Evolutionary conservation across 2,888 invertebrate genomes (phyloP).

Genomic region (Patella pellucida): DNA sequence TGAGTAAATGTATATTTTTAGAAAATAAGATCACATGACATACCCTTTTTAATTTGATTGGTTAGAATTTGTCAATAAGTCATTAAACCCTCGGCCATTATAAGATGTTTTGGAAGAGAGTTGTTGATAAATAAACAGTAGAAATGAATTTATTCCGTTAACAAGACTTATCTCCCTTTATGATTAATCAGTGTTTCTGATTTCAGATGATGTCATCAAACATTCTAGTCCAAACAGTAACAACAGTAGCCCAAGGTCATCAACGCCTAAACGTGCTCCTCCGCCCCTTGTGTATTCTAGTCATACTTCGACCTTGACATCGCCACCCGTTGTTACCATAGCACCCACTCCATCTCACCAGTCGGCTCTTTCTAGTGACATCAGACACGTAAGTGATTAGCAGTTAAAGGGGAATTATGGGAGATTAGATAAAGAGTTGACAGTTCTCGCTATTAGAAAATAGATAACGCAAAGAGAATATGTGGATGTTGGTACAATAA

Average conservation of each 20-base stretch:
- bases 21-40: no score
- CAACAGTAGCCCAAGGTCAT: slow-evolving; percentile 57
- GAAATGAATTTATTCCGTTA: neutral
- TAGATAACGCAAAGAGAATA: no score
- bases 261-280: slow-evolving; percentile 62
- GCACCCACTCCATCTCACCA: slow-evolving; percentile 68
- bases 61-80: no score
- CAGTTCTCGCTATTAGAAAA: no score
- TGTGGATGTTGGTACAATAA: no score
- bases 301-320: slow-evolving; percentile 50
- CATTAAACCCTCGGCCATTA: no score
- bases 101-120: no score
- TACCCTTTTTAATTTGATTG: no score
- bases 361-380: neutral
- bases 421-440: no score
- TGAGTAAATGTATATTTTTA: no score
- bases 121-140: no score
- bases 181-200: neutral
- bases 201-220: slow-evolving; percentile 28
- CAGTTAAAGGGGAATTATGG: no score
- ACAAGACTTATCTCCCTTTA: neutral
- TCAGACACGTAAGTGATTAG: slow-evolving; percentile 1
- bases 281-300: slow-evolving; percentile 60
- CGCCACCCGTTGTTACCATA: slow-evolving; percentile 70
- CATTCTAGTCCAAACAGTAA: slow-evolving; percentile 40